phyloP scores from a whole-genome alignment of 1,140 invertebrate species.

The Drosophila pachea region DNA sequence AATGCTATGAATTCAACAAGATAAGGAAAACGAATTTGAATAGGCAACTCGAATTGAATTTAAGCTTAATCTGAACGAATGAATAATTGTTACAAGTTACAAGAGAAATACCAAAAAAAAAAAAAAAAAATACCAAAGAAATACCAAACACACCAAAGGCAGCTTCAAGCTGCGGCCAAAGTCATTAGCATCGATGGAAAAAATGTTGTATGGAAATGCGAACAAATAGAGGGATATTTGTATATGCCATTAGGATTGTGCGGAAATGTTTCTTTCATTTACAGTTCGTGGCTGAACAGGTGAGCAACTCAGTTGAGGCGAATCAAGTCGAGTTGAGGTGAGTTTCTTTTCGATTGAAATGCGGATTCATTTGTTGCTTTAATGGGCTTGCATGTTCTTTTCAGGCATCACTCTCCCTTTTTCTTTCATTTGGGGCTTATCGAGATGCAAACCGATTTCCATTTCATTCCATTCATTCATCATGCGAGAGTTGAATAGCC shows the following conservation, averaged over 20 bases:
- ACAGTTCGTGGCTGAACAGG: not conserved
- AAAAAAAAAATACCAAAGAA: not conserved
- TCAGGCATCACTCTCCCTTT: slow-evolving; percentile 18
- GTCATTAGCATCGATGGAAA: no score
- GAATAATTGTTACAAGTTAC: no score
- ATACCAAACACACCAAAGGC: not conserved
- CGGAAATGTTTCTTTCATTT: slow-evolving; percentile 1
- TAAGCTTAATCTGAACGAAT: no score
- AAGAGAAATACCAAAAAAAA: no score
- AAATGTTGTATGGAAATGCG: not conserved
- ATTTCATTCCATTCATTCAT: slow-evolving; percentile 16
- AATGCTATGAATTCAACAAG: no score
- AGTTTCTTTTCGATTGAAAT: slow-evolving; percentile 12
- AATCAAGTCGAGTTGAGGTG: no score
- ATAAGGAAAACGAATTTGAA: no score
- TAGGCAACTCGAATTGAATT: no score
- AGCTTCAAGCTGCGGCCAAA: not conserved
- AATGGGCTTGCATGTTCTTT: slow-evolving; percentile 17
- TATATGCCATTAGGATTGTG: not conserved
- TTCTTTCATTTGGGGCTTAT: slow-evolving; percentile 10
- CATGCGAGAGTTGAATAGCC: not conserved
- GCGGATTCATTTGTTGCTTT: slow-evolving; percentile 5
- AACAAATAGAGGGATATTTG: not conserved
- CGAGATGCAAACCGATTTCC: slow-evolving; percentile 15
- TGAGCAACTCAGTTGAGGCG: no score